Evolutionary conservation across 2,113 vertebrate genomes (phyloP).

Genomic region (Cepphus grylle): DNA sequence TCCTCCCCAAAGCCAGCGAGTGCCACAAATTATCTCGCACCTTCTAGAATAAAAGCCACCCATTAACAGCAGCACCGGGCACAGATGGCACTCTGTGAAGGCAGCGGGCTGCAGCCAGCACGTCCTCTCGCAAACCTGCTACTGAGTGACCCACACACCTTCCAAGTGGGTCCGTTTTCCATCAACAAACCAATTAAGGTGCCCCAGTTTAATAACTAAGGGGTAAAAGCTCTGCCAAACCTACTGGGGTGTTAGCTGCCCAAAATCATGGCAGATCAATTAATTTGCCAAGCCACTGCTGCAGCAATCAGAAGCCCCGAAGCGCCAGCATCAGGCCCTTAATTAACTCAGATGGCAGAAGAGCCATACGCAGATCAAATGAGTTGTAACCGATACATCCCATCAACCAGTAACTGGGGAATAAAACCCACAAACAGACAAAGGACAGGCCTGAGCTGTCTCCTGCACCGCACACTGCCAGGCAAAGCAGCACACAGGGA

Average conservation of each 20-base stretch:
- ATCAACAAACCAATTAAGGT: rapidly evolving
- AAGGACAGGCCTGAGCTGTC: background rate
- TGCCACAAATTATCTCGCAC: background rate
- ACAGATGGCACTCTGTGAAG: rapidly evolving
- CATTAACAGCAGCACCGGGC: rapidly evolving
- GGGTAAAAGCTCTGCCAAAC: background rate
- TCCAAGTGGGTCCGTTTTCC: background rate
- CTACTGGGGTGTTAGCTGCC: background rate
- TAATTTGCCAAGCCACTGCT: rapidly evolving
- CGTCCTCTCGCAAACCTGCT: background rate
- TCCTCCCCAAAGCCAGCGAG: background rate
- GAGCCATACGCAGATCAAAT: rapidly evolving
- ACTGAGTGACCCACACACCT: rapidly evolving
- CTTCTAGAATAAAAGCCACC: background rate
- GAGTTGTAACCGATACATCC: rapidly evolving
- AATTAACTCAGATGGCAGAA: background rate
- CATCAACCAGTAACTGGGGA: rapidly evolving
- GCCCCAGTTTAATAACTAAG: rapidly evolving
- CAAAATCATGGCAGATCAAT: rapidly evolving
- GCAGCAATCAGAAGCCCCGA: rapidly evolving
- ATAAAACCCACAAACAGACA: background rate
- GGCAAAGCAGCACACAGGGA: rapidly evolving
- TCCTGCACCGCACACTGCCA: too few relatives aligned
- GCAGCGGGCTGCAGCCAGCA: rapidly evolving
- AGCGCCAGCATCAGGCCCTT: rapidly evolving